phyloP scores from a whole-genome alignment of 1,140 invertebrate genomes.

The Hyles vespertilio region DNA sequence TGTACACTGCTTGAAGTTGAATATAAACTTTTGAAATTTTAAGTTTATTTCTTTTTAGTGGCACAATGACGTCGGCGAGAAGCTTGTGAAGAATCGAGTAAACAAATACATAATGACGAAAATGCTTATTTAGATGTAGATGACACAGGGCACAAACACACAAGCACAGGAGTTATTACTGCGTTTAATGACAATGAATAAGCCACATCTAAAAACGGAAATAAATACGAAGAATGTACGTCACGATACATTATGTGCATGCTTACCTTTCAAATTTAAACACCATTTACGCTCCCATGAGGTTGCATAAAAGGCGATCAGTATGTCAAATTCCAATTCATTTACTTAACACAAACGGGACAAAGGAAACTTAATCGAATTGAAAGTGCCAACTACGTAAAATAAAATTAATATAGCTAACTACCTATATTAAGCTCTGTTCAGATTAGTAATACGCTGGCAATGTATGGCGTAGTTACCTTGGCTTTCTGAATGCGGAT shows the following conservation, averaged over 20 bases:
- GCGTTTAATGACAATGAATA: too few relatives aligned
- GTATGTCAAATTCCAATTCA: slow-evolving; percentile 65
- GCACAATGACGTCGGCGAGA: neutral
- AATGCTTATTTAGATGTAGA: too few relatives aligned
- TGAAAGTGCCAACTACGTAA: slow-evolving; percentile 69
- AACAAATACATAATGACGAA: neutral
- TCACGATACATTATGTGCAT: slow-evolving; percentile 69
- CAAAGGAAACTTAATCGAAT: slow-evolving; percentile 60
- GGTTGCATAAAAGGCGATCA: slow-evolving; percentile 75
- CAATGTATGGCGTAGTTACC: slow-evolving; percentile 69
- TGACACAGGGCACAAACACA: neutral
- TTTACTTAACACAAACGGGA: slow-evolving; percentile 68
- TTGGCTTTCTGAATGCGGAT: slow-evolving; percentile 88
- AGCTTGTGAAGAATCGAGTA: neutral
- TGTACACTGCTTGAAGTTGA: too few relatives aligned
- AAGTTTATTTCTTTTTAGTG: neutral
- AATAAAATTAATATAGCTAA: slow-evolving; percentile 67
- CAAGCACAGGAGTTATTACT: neutral
- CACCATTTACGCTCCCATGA: slow-evolving; percentile 72
- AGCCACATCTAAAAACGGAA: neutral
- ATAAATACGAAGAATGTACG: slow-evolving; percentile 18
- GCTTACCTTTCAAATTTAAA: slow-evolving; percentile 75
- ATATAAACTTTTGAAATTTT: too few relatives aligned
- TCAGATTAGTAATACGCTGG: slow-evolving; percentile 13
- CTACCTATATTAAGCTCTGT: slow-evolving; percentile 65